Percentiles rank a stretch among this genome's conserved stretches.
These are phyloP conservation scores for Poeciliopsis turrubarensis DNA, from an alignment of 2,113 vertebrate species.

Conservation along the genomic window DNA sequence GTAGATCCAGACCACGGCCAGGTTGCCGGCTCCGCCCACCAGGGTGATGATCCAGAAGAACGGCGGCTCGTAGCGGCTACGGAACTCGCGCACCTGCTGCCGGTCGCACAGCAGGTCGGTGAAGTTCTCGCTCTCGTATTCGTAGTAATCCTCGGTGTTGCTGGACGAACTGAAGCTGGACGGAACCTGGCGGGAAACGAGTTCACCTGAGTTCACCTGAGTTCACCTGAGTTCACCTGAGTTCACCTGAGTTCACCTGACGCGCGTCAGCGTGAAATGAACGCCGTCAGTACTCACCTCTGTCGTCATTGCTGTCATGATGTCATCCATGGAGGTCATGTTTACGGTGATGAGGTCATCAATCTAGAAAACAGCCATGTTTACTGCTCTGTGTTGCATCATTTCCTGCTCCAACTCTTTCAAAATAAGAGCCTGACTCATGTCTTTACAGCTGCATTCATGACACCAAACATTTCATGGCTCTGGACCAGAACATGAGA, in stretches of 20 bases:
- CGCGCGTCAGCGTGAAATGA: rapidly evolving
- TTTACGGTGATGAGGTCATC: background rate
- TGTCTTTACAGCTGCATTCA: background rate
- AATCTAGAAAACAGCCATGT: slow-evolving; percentile 19
- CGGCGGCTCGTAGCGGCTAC: slow-evolving; percentile 75
- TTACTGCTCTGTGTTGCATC: background rate
- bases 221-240: too few species aligned
- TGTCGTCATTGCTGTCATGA: slow-evolving; percentile 4
- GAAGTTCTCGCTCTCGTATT: background rate
- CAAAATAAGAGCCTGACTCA: slow-evolving; percentile 7
- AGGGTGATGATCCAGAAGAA: slow-evolving; percentile 83
- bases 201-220: background rate
- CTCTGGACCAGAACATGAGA: too few species aligned
- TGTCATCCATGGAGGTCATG: slow-evolving; percentile 41
- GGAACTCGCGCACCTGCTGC: slow-evolving; percentile 72
- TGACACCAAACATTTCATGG: too few species aligned
- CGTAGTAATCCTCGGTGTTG: background rate
- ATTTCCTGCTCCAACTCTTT: background rate
- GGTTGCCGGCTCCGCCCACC: slow-evolving; percentile 83
- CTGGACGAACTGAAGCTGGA: rapidly evolving
- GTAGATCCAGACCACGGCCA: slow-evolving; percentile 85
- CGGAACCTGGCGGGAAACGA: background rate
- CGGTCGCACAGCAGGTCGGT: slow-evolving; percentile 71
- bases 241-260: too few species aligned
- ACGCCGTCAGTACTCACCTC: slow-evolving; percentile 29